Percentiles rank a stretch among this genome's conserved stretches.
Conservation (phyloP, 1,140 invertebrate genomes). For the Ceratina australensis region DNA sequence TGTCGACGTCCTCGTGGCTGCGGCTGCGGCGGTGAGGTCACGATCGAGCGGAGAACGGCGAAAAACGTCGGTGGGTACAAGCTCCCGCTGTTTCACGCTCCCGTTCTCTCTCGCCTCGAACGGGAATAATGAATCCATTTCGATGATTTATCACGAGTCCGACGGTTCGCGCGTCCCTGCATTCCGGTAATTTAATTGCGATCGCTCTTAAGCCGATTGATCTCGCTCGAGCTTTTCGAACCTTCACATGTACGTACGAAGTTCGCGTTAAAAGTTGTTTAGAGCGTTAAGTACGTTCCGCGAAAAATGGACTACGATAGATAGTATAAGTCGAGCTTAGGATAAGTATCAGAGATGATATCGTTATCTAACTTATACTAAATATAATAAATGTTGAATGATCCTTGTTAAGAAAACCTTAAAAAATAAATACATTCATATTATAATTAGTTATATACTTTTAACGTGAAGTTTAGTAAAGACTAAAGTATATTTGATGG, state of each 20-base stretch:
- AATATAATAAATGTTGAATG: no score
- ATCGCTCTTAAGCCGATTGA: not conserved
- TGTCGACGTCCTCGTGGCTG: not conserved
- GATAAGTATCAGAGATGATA: no score
- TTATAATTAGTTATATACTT: no score
- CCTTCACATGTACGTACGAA: not conserved
- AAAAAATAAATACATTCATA: no score
- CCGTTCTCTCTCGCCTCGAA: not conserved
- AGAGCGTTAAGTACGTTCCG: not conserved
- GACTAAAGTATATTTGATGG: no score
- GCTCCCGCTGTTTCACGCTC: not conserved
- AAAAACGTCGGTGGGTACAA: not conserved
- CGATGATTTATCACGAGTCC: not conserved
- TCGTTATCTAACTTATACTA: no score
- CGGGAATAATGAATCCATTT: not conserved
- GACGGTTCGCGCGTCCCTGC: not conserved
- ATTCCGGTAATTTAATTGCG: not conserved
- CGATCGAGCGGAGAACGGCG: slow-evolving; percentile 25
- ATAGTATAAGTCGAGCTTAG: no score
- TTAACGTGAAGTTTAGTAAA: no score
- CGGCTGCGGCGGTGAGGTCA: slow-evolving; percentile 30
- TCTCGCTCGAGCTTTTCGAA: not conserved
- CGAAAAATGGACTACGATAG: not conserved
- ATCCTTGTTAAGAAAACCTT: no score
- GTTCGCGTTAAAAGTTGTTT: not conserved